Evolutionary conservation across 2,113 vertebrate species (phyloP).

Genomic region (Gasterosteus nipponicus): DNA sequence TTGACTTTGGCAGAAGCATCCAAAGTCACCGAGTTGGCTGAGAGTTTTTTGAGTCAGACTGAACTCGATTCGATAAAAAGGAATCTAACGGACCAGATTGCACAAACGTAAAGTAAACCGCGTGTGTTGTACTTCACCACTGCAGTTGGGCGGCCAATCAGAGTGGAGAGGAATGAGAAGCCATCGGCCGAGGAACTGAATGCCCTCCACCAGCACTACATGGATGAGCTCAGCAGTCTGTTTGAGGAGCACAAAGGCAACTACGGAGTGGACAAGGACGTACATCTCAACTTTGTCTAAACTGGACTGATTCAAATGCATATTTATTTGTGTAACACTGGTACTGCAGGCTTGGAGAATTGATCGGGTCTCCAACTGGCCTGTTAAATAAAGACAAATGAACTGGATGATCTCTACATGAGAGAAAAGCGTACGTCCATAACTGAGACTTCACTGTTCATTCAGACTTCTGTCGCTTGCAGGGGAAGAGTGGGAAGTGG

Average conservation of each 20-base stretch:
- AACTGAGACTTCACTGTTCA: slow-evolving; percentile 4
- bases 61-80: slow-evolving; percentile 7
- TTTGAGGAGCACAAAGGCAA: slow-evolving; percentile 92
- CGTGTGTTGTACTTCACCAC: slow-evolving; percentile 23
- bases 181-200: slow-evolving; percentile 85
- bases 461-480: background rate
- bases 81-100: slow-evolving; percentile 1
- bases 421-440: background rate
- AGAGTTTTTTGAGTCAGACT: background rate
- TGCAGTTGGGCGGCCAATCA: slow-evolving; percentile 90
- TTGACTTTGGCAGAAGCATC: slow-evolving; percentile 34
- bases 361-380: background rate
- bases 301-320: background rate
- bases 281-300: slow-evolving; percentile 89
- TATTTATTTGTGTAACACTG: slow-evolving; percentile 55
- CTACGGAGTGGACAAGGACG: slow-evolving; percentile 85
- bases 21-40: background rate
- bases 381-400: slow-evolving; percentile 4
- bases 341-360: slow-evolving; percentile 10
- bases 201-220: slow-evolving; percentile 85
- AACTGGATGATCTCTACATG: background rate
- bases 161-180: slow-evolving; percentile 79
- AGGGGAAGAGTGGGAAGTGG: background rate
- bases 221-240: slow-evolving; percentile 84
- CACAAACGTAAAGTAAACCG: slow-evolving; percentile 9